Conservation (phyloP, 2,797 vertebrate species). For the Halcyon smyrnensis region DNA sequence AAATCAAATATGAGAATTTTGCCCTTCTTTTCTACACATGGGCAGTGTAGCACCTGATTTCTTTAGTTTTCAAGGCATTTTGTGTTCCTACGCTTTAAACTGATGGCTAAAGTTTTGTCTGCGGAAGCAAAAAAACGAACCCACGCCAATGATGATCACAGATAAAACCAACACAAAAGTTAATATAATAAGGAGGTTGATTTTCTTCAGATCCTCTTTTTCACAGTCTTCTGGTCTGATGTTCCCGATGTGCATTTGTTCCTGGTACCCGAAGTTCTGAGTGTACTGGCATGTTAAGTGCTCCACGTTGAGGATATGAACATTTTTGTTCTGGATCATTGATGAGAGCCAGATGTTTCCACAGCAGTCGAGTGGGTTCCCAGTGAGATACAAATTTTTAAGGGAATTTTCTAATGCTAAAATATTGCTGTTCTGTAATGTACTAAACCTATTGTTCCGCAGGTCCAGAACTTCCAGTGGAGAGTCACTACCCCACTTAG, state of each 20-base stretch:
- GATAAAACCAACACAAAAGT: constrained; percentile 72
- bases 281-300: constrained; percentile 82
- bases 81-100: constrained; percentile 77
- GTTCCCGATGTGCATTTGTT: constrained; percentile 78
- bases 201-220: constrained; percentile 71
- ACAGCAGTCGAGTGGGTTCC: constrained; percentile 93
- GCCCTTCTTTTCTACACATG: constrained; percentile 28
- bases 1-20: constrained; percentile 29
- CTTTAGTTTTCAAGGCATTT: constrained; percentile 12
- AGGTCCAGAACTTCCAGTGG: constrained; percentile 90
- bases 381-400: constrained; percentile 87
- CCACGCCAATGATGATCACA: constrained; percentile 61
- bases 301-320: constrained; percentile 84
- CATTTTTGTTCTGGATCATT: constrained; percentile 83
- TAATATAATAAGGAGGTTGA: constrained; percentile 77
- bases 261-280: constrained; percentile 77
- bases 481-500: constrained; percentile 81
- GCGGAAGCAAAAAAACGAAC: constrained; percentile 74
- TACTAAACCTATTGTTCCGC: constrained; percentile 89
- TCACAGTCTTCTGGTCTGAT: constrained; percentile 87
- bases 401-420: constrained; percentile 85
- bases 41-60: constrained; percentile 41
- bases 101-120: constrained; percentile 76
- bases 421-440: constrained; percentile 84
- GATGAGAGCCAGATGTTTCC: constrained; percentile 85